Percentiles rank a stretch among this genome's conserved stretches.
phyloP scores from a whole-genome alignment of 1,140 invertebrate genomes.

The Cydia pomonella region DNA sequence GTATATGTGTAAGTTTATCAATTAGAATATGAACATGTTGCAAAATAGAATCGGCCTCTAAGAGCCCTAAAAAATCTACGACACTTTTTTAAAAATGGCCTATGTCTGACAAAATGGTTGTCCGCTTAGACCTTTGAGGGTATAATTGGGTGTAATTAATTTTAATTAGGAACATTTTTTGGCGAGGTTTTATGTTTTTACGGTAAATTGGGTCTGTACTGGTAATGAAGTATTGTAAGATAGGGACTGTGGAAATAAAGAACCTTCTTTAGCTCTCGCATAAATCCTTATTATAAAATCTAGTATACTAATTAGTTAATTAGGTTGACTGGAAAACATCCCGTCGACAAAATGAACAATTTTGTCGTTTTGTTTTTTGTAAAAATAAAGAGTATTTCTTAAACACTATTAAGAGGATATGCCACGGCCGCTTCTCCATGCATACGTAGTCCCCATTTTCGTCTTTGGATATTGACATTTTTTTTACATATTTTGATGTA shows the following conservation, averaged over 20 bases:
- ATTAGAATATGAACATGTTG: too few species aligned
- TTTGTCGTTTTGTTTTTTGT: too few species aligned
- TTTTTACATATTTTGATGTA: too few species aligned
- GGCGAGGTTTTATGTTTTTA: background rate
- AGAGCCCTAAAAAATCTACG: background rate
- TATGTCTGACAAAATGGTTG: background rate
- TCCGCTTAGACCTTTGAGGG: background rate
- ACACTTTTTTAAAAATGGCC: background rate
- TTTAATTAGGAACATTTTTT: conserved; percentile 7
- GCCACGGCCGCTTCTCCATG: too few species aligned
- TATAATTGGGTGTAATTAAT: background rate
- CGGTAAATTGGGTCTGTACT: background rate
- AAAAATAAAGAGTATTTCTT: too few species aligned
- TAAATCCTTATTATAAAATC: background rate
- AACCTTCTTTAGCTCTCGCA: background rate
- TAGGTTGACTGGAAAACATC: too few species aligned
- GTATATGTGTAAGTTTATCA: too few species aligned
- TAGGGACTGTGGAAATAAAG: background rate
- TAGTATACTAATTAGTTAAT: too few species aligned
- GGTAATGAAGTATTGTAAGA: background rate
- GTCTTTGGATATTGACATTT: too few species aligned
- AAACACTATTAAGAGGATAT: too few species aligned
- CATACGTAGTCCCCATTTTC: too few species aligned
- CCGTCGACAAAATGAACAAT: too few species aligned
- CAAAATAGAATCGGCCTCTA: background rate